These are phyloP conservation scores for Sebastes diploproa DNA, from an alignment of 2,797 vertebrate genomes.

Conservation along the genomic window DNA sequence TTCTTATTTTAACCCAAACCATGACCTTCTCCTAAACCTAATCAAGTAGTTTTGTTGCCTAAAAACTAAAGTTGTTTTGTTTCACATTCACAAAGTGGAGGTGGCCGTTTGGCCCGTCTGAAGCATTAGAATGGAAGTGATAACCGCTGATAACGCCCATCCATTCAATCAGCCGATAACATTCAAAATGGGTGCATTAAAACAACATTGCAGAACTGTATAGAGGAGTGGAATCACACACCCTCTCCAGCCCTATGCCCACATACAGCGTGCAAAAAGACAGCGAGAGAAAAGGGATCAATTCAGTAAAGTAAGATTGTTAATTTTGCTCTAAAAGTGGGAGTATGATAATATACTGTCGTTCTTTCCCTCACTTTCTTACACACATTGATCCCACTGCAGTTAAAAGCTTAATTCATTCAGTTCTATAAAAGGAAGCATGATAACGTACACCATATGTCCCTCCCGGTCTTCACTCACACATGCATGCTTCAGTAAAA, in stretches of 20 bases:
- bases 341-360: background rate
- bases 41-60: no score
- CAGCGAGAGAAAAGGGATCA: background rate
- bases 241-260: background rate
- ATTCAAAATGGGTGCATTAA: background rate
- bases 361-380: background rate
- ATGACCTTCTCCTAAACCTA: no score
- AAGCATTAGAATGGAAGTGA: background rate
- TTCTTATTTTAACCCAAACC: no score
- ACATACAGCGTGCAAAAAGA: background rate
- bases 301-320: background rate
- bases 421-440: conserved; percentile 19
- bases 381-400: background rate
- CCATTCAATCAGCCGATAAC: background rate
- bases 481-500: conserved; percentile 13
- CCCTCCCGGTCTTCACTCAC: conserved; percentile 10
- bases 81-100: no score
- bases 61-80: no score
- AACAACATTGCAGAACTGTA: conserved; percentile 24
- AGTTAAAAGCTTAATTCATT: conserved; percentile 6
- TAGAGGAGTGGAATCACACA: conserved; percentile 9
- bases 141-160: background rate
- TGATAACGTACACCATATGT: background rate
- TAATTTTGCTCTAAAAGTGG: background rate
- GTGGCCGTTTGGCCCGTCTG: no score